Conservation (phyloP, 2,888 invertebrate species). For the Sinodicranocentrus sp. region DNA sequence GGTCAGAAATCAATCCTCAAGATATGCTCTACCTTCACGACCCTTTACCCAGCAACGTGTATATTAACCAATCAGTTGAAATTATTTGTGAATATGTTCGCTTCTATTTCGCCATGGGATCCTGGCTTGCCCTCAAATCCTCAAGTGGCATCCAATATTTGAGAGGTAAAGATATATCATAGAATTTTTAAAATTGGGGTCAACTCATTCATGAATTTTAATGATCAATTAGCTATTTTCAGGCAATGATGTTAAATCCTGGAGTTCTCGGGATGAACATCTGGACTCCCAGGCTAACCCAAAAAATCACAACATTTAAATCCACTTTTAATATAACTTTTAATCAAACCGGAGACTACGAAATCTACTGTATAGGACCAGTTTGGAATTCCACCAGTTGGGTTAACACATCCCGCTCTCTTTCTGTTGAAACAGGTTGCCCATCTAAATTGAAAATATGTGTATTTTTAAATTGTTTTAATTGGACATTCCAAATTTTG, state of each 20-base stretch:
- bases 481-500: no score
- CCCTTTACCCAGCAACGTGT: conserved; percentile 1
- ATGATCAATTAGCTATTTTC: neutral
- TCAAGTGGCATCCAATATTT: neutral
- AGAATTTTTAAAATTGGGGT: no score
- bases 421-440: no score
- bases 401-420: conserved; percentile 25
- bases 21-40: conserved; percentile 50
- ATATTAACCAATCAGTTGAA: conserved; percentile 18
- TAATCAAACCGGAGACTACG: neutral
- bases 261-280: no score
- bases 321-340: neutral
- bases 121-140: conserved; percentile 45
- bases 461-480: no score
- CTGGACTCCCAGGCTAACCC: no score
- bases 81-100: conserved; percentile 51
- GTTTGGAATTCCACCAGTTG: conserved; percentile 61
- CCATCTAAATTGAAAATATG: no score
- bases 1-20: conserved; percentile 24
- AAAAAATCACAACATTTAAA: conserved; percentile 5
- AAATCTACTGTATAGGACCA: conserved; percentile 49
- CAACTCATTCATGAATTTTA: neutral
- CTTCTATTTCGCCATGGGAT: conserved; percentile 53
- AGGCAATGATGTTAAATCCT: no score
- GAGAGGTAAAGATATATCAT: neutral